Base-by-base conservation (phyloP, 23 tunicate genomes). In the Styela clava region DNA sequence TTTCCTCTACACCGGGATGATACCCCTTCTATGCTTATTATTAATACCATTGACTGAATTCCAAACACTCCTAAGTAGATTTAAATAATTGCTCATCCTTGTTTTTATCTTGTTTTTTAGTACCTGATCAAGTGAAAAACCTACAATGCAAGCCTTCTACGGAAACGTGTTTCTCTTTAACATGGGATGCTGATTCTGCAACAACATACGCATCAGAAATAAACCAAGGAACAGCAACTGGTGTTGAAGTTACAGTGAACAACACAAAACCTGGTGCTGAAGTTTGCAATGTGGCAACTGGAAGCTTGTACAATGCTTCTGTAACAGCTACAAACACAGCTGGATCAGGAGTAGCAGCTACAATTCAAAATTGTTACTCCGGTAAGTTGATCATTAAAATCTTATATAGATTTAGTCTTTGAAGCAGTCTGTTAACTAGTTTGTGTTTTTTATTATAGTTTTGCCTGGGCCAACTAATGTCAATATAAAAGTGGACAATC, bases 231-330 rank as follows among this genome's bases (percentile, higher is more conserved):
- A 23, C 1, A 7, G 31, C 65, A 2, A 2, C 81, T 0, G 64
- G 0, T 76, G 64, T 52, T 21, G 29, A 25, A 5, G 37, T 76
- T 31, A 29, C 2, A 0, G 81, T 76, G 16, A 76, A 51, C 44
- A 44, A 76, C 20, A 44, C 81, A 0, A 1, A 21, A 52, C 81
- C 64, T 33, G 81, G 52, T 24, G 64, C 81, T 16, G 64, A 76
- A 52, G 81, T 76, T 1, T 76, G 81, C 64, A 36, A 76, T 25
- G 64, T 44, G n/a, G 31, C 21, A 21, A 76, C 81, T 24, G 81
- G 81, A 1, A 25, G 24, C 16, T 24, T 76, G 5, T 76, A 76
- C 27, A 76, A 76, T 44, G 81, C 28, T 20, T 33, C 81, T 24
- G 81, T 76, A 5, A n/a, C 31, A 5, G 81, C 81, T 21, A 76